Conservation (phyloP, 2,888 invertebrate species). For the Hipparchia sbordonii region DNA sequence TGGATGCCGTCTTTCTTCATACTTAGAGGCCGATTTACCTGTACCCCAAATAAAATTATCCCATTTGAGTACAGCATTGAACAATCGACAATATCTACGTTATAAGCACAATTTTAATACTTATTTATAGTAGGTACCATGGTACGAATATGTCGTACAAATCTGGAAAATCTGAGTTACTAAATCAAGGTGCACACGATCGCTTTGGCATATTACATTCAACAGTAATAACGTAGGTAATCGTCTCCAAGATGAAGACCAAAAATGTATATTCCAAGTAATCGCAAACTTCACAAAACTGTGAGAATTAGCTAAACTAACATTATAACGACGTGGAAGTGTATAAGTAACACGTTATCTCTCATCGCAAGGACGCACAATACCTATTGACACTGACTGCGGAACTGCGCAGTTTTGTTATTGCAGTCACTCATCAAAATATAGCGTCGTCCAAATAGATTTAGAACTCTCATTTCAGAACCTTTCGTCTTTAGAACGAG, state of each 20-base stretch:
- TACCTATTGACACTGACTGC: neutral
- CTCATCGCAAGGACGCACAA: neutral
- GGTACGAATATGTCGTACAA: too few relatives aligned
- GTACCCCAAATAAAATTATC: conserved; percentile 46
- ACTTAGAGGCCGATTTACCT: conserved; percentile 96
- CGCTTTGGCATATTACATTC: too few relatives aligned
- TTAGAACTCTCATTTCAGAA: neutral
- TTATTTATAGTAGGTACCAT: too few relatives aligned
- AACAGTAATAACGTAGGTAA: too few relatives aligned
- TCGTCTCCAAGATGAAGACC: too few relatives aligned
- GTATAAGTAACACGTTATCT: neutral
- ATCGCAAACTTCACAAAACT: neutral
- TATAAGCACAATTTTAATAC: too few relatives aligned
- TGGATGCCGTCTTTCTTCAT: conserved; percentile 99
- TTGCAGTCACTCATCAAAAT: neutral
- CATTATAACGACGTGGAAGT: neutral
- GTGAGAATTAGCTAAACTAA: neutral
- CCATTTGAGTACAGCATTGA: neutral
- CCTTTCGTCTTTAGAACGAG: too few relatives aligned
- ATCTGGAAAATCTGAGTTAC: too few relatives aligned
- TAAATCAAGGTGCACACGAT: too few relatives aligned
- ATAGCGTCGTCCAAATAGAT: neutral
- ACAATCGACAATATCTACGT: too few relatives aligned
- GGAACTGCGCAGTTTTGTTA: neutral
- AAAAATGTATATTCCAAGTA: too few relatives aligned